Conservation (phyloP, 1,140 invertebrate species). For the Sipha flava region DNA sequence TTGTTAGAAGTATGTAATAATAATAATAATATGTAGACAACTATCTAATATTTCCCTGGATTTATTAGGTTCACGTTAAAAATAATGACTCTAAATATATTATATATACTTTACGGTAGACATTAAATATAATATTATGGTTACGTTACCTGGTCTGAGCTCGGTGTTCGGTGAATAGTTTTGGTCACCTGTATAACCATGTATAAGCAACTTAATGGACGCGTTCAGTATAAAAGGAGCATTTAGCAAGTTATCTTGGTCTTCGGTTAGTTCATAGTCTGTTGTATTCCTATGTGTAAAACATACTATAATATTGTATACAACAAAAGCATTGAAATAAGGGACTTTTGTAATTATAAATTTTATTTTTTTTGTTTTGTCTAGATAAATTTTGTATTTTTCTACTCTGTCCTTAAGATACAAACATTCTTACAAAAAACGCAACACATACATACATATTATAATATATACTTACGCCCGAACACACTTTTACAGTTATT, state of each 20-base stretch:
- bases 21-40: too few species aligned
- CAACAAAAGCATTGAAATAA: background rate
- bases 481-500: background rate
- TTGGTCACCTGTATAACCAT: constrained; percentile 51
- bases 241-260: constrained; percentile 41
- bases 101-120: too few species aligned
- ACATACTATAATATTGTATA: too few species aligned
- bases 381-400: too few species aligned
- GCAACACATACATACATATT: too few species aligned
- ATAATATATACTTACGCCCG: constrained; percentile 36
- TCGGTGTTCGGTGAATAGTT: constrained; percentile 51
- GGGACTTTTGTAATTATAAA: background rate
- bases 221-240: constrained; percentile 45
- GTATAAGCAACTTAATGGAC: constrained; percentile 48
- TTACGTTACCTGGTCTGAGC: constrained; percentile 48
- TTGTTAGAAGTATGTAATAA: too few species aligned
- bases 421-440: background rate
- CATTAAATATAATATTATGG: background rate
- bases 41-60: too few species aligned
- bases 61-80: too few species aligned
- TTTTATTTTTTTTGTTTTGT: background rate
- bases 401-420: background rate
- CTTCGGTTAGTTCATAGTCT: background rate
- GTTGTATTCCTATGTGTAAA: constrained; percentile 37
- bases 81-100: too few species aligned